phyloP scores from a whole-genome alignment of 2,113 vertebrate genomes.

The Oreochromis spilurus region DNA sequence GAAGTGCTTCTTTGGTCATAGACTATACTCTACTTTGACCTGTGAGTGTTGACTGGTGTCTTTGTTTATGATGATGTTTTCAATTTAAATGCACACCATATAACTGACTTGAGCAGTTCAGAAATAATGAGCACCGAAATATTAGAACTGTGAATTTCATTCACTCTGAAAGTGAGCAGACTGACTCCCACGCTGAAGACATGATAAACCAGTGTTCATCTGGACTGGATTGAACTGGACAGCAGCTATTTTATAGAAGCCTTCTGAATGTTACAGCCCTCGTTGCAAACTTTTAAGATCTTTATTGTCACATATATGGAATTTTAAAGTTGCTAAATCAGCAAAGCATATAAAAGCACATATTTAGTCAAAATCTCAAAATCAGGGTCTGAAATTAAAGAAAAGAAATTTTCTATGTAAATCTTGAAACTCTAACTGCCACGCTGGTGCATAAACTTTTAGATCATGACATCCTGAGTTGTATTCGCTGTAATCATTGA shows the following conservation, averaged over 20 bases:
- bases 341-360: not conserved
- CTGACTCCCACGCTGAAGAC: not conserved
- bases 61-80: not conserved
- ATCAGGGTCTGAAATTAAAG: not conserved
- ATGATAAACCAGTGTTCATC: not conserved
- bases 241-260: not conserved
- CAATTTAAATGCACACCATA: not conserved
- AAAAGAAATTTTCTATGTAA: not conserved
- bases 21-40: conserved; percentile 75
- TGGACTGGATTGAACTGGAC: not conserved
- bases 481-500: not conserved
- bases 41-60: conserved; percentile 59
- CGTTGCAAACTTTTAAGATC: not conserved
- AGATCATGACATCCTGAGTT: not conserved
- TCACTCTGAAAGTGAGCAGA: not conserved
- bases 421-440: not conserved
- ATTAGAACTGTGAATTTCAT: not conserved
- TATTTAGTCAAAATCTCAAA: not conserved
- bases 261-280: not conserved
- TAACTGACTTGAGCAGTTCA: not conserved
- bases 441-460: rapidly evolving
- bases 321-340: not conserved
- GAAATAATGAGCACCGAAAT: not conserved
- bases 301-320: not conserved
- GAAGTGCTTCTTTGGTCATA: conserved; percentile 81